phyloP scores from a whole-genome alignment of 2,888 invertebrate genomes.

The Apodemia hepburni region DNA sequence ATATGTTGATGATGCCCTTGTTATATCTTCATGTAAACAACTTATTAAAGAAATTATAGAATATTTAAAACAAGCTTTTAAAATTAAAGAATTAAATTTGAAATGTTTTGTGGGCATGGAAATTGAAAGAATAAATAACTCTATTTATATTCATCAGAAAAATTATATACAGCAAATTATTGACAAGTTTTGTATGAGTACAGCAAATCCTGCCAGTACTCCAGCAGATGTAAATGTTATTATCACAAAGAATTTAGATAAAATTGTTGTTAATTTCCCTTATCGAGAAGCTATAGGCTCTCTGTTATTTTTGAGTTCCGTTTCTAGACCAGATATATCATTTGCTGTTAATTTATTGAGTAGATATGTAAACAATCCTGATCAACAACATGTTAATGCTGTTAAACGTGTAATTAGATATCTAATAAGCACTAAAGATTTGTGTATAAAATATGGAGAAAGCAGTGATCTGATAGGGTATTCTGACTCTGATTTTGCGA shows the following conservation, averaged over 20 bases:
- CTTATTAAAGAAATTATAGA: constrained; percentile 26
- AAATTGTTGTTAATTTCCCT: constrained; percentile 26
- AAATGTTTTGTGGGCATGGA: constrained; percentile 36
- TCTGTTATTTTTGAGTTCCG: constrained; percentile 32
- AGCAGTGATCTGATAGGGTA: constrained; percentile 31
- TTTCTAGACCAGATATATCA: constrained; percentile 31
- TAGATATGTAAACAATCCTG: constrained; percentile 34
- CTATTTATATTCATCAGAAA: constrained; percentile 32
- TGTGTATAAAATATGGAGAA: constrained; percentile 33
- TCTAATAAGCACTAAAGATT: constrained; percentile 32
- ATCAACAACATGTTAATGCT: constrained; percentile 31
- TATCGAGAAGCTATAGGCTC: constrained; percentile 33
- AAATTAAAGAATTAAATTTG: constrained; percentile 32
- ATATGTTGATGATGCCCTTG: constrained; percentile 38
- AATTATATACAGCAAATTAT: constrained; percentile 33
- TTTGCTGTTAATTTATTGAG: constrained; percentile 32
- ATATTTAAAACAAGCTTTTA: constrained; percentile 32
- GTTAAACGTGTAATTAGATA: constrained; percentile 35
- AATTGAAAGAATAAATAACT: constrained; percentile 27
- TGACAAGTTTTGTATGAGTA: constrained; percentile 33
- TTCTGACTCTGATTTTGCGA: constrained; percentile 37
- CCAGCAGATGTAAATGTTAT: constrained; percentile 28
- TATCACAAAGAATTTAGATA: constrained; percentile 24
- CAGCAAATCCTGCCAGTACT: constrained; percentile 27
- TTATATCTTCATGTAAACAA: constrained; percentile 28